phyloP scores from a whole-genome alignment of 2,888 invertebrate genomes.

The Cylindroiulus punctatus region DNA sequence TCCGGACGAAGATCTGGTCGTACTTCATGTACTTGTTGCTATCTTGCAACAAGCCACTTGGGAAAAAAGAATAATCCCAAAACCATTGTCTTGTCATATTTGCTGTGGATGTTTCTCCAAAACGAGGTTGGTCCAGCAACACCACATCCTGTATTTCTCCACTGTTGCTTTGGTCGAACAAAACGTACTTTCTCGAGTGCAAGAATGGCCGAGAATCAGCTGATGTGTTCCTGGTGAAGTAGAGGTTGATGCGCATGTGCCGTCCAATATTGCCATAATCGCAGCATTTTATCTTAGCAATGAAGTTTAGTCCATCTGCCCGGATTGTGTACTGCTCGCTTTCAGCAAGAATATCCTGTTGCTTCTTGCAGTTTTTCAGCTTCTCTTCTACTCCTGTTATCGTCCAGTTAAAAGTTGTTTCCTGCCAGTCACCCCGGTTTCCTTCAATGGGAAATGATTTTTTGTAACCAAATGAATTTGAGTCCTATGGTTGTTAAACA shows the following conservation, averaged over 20 bases:
- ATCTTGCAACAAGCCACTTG: not conserved
- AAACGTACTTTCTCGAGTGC: too few relatives aligned
- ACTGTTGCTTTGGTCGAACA: too few relatives aligned
- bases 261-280: too few relatives aligned
- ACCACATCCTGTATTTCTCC: too few relatives aligned
- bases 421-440: too few relatives aligned
- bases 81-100: not conserved
- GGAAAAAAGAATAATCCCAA: not conserved
- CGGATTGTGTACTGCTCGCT: not conserved
- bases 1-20: not conserved
- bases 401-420: not conserved
- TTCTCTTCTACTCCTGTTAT: not conserved
- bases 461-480: too few relatives aligned
- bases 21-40: not conserved
- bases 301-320: not conserved
- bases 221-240: too few relatives aligned
- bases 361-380: not conserved
- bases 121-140: not conserved
- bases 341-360: not conserved
- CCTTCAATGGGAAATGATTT: too few relatives aligned
- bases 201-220: too few relatives aligned
- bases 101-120: not conserved
- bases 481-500: too few relatives aligned
- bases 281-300: too few relatives aligned
- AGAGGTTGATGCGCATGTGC: too few relatives aligned